Evolutionary conservation across 2,113 vertebrate species (phyloP).

Genomic region (Corythaixoides concolor): DNA sequence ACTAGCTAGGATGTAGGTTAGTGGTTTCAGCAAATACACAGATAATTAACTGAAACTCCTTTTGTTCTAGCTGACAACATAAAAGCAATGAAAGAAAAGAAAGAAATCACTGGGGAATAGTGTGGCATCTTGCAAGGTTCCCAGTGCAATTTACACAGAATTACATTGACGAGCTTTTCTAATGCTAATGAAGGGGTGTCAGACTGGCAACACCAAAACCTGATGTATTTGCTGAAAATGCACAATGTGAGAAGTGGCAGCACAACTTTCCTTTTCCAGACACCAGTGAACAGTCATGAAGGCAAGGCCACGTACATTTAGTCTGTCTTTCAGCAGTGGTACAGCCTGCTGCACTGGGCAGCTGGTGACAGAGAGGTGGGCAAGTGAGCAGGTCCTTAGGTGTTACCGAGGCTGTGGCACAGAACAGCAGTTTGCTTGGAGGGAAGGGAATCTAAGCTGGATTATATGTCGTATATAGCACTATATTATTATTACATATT

Average conservation of each 20-base stretch:
- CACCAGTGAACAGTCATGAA: not conserved
- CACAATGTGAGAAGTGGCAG: not conserved
- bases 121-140: not conserved
- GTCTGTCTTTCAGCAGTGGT: not conserved
- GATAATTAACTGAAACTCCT: constrained; percentile 43
- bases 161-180: not conserved
- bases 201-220: not conserved
- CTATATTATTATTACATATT: too few species aligned
- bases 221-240: not conserved
- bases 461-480: not conserved
- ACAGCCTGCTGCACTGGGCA: not conserved
- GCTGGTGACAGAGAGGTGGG: not conserved
- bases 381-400: not conserved
- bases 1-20: constrained; percentile 30
- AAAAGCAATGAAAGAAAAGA: not conserved
- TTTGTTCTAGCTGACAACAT: constrained; percentile 43
- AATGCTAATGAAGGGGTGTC: not conserved
- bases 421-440: not conserved
- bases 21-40: constrained; percentile 37
- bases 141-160: not conserved
- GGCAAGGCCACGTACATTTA: not conserved
- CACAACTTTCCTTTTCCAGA: not conserved
- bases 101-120: not conserved
- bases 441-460: not conserved
- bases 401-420: not conserved